Conservation (phyloP, 2,797 vertebrate species). For the Rhynchonycteris naso region DNA sequence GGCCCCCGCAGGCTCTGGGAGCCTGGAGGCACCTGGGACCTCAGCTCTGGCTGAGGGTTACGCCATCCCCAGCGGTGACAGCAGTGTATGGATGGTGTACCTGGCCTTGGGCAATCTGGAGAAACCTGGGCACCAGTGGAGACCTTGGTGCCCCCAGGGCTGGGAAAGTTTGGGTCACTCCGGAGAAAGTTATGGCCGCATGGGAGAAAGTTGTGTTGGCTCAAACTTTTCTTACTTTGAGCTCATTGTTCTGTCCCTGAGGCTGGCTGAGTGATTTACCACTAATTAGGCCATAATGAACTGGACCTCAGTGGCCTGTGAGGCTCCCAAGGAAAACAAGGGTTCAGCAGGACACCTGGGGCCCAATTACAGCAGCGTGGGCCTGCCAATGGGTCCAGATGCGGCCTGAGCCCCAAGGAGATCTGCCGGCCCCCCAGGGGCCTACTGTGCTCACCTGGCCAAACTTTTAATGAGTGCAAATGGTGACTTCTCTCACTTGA, state of each 20-base stretch:
- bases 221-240: conserved; percentile 68
- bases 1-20: background rate
- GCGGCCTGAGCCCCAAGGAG: conserved; percentile 6
- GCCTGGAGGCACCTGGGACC: accelerated
- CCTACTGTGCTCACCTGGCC: background rate
- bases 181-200: background rate
- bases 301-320: conserved; percentile 48
- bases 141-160: background rate
- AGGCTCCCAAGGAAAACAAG: background rate
- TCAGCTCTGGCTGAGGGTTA: background rate
- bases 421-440: background rate
- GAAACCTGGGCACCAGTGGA: background rate
- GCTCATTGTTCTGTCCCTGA: conserved; percentile 9
- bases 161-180: conserved; percentile 3
- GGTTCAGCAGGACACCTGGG: conserved; percentile 47
- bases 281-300: conserved; percentile 75
- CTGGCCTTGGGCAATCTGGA: background rate
- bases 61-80: accelerated
- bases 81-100: background rate
- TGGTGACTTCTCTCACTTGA: background rate
- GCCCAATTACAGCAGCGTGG: conserved; percentile 65
- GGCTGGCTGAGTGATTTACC: conserved; percentile 30
- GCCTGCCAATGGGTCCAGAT: conserved; percentile 19
- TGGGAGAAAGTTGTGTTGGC: conserved; percentile 47
- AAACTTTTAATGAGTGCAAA: conserved; percentile 77